Conservation (phyloP, 2,797 vertebrate species). For the Protosalanx chinensis region DNA sequence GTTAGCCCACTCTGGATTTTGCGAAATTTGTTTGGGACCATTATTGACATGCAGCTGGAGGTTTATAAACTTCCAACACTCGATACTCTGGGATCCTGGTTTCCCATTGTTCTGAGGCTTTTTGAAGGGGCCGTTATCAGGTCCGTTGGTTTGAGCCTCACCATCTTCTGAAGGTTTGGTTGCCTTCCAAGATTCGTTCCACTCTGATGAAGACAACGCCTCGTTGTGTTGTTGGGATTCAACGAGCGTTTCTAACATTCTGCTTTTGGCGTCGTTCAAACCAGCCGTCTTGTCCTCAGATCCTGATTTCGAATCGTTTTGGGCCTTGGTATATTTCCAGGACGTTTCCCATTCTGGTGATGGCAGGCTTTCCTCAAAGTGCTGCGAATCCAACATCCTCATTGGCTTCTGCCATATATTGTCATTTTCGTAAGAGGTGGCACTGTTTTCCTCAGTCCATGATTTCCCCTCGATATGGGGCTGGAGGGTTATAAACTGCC, state of each 20-base stretch:
- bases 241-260: constrained; percentile 29
- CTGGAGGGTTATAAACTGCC: constrained; percentile 60
- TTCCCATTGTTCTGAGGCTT: not conserved
- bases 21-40: constrained; percentile 1
- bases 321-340: constrained; percentile 49
- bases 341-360: constrained; percentile 53
- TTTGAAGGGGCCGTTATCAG: constrained; percentile 6
- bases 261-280: constrained; percentile 3
- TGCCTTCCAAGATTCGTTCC: constrained; percentile 58
- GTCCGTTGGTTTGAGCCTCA: not conserved
- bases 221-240: constrained; percentile 44
- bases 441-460: constrained; percentile 44
- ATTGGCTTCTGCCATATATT: constrained; percentile 46
- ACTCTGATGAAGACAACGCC: constrained; percentile 46
- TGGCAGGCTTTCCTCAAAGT: constrained; percentile 27
- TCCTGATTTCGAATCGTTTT: constrained; percentile 12
- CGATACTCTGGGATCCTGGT: constrained; percentile 32
- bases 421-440: not conserved
- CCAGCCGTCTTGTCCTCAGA: not conserved
- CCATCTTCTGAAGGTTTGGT: constrained; percentile 44
- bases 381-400: constrained; percentile 29
- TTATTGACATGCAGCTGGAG: constrained; percentile 30
- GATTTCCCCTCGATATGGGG: constrained; percentile 47
- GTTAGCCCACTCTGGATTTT: constrained; percentile 37
- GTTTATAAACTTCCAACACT: constrained; percentile 57